These are phyloP conservation scores for Harpegnathos saltator DNA, from an alignment of 1,140 invertebrate species.

Conservation along the genomic window DNA sequence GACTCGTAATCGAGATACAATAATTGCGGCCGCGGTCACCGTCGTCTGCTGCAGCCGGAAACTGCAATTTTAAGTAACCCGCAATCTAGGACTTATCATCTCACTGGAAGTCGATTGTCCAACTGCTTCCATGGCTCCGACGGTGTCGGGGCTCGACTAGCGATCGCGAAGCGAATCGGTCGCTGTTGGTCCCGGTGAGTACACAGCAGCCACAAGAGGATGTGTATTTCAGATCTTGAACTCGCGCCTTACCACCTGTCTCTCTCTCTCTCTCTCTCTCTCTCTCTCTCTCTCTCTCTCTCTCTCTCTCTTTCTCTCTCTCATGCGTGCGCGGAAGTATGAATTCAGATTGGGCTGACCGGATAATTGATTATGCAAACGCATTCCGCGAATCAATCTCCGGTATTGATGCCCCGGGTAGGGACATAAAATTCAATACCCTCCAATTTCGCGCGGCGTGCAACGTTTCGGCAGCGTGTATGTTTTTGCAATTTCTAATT, in stretches of 20 bases:
- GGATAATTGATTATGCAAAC: slow-evolving; percentile 52
- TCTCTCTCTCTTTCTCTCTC: neutral
- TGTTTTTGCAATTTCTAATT: slow-evolving; percentile 58
- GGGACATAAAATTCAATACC: slow-evolving; percentile 45
- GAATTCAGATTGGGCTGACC: slow-evolving; percentile 36
- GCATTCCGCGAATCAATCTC: slow-evolving; percentile 40
- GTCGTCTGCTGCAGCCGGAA: neutral
- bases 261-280: neutral
- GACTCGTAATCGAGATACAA: too few species aligned
- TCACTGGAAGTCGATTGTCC: too few species aligned
- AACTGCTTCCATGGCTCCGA: too few species aligned
- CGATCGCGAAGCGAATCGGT: neutral
- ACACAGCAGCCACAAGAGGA: too few species aligned
- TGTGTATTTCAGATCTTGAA: slow-evolving; percentile 8
- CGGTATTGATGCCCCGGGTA: neutral
- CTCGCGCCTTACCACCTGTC: too few species aligned
- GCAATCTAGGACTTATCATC: too few species aligned
- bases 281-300: neutral
- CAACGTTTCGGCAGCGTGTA: neutral
- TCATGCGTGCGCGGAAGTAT: neutral
- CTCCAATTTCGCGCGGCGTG: slow-evolving; percentile 44
- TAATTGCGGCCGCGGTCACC: neutral
- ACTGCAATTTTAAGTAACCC: neutral
- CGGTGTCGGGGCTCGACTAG: neutral
- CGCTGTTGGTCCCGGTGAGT: too few species aligned